A percentile compares a stretch with the other conserved stretches of the same genome.
phyloP scores from a whole-genome alignment of 2,888 invertebrate genomes.

The Opisthograptis luteolata region DNA sequence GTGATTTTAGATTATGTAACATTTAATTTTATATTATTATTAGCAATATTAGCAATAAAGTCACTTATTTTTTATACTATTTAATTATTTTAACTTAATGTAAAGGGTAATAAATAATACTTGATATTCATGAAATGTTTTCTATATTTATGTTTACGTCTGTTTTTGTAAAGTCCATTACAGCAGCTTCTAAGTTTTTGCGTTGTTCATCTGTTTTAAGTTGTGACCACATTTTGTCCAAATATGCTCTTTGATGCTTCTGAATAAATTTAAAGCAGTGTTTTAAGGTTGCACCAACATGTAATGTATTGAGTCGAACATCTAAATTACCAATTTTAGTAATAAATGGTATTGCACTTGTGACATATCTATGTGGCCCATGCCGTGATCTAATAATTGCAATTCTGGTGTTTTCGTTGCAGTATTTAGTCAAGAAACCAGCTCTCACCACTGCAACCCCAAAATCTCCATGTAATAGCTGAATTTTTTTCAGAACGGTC shows the following conservation, averaged over 20 bases:
- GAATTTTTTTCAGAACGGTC: constrained; percentile 85
- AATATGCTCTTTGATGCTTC: constrained; percentile 86
- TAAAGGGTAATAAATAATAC: constrained; percentile 17
- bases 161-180: constrained; percentile 75
- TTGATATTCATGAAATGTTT: constrained; percentile 55
- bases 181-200: constrained; percentile 78
- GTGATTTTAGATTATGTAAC: too few species aligned
- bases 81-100: not conserved
- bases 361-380: constrained; percentile 89
- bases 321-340: constrained; percentile 86
- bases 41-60: too few species aligned
- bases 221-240: constrained; percentile 86
- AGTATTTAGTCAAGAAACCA: constrained; percentile 91
- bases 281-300: constrained; percentile 91
- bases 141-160: constrained; percentile 76
- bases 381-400: constrained; percentile 89
- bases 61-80: constrained; percentile 7
- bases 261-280: constrained; percentile 91
- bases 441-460: constrained; percentile 88
- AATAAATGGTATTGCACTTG: constrained; percentile 88
- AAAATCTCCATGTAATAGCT: constrained; percentile 90
- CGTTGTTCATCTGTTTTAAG: constrained; percentile 86
- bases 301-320: constrained; percentile 87
- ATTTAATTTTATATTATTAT: too few species aligned
- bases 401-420: constrained; percentile 90